Conservation (phyloP, 92 coral and sea anemone species). For the Porites evermanni region DNA sequence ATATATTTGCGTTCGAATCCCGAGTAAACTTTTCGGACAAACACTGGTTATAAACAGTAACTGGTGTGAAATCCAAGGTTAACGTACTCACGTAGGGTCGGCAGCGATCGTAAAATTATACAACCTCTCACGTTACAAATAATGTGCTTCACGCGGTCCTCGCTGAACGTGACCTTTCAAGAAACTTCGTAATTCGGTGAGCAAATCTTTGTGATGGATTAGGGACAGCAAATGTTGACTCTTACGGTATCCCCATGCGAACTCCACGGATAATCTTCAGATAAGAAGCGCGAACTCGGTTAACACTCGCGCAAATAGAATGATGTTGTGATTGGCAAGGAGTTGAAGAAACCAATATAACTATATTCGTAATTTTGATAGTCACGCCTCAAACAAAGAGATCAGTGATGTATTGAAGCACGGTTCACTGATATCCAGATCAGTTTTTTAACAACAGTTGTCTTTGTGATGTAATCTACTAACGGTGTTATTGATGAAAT, state of each 20-base stretch:
- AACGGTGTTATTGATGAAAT: not conserved
- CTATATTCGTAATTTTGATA: not conserved
- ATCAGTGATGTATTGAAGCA: not conserved
- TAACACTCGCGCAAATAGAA: too few species aligned
- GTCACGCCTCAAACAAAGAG: not conserved
- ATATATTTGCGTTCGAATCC: slow-evolving; percentile 4
- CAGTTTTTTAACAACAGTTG: not conserved
- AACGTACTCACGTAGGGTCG: not conserved
- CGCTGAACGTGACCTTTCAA: slow-evolving; percentile 11
- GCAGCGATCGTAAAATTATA: too few species aligned
- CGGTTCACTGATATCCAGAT: not conserved
- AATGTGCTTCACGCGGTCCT: not conserved
- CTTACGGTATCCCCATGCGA: not conserved
- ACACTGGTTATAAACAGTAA: not conserved
- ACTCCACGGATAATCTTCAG: too few species aligned
- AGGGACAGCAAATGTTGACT: too few species aligned
- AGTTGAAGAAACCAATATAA: not conserved
- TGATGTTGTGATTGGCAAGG: too few species aligned
- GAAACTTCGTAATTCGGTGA: slow-evolving; percentile 4
- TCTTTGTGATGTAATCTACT: not conserved
- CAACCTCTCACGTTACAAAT: too few species aligned
- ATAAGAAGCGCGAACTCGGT: too few species aligned
- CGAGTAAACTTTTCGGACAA: not conserved
- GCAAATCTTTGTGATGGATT: slow-evolving; percentile 7
- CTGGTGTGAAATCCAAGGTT: not conserved